Evolutionary conservation across 2,113 vertebrate species (phyloP), one percentile per base, ranked within the genome.

Genomic region (Peromyscus polionotus): DNA sequence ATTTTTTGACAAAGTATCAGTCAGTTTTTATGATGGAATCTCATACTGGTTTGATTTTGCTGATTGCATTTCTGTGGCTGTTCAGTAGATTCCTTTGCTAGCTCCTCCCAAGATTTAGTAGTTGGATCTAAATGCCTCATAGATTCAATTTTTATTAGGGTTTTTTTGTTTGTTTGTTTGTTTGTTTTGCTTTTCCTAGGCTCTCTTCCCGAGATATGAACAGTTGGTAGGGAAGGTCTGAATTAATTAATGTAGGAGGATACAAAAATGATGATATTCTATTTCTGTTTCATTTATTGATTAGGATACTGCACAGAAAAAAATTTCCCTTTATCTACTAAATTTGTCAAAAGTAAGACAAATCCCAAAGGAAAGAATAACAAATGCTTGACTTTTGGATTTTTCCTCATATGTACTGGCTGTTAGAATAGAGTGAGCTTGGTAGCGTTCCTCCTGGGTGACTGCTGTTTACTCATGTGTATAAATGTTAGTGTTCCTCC

Each of bases 321-420:
- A 93, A 87, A 61, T 26, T 20, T 91, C 9, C 6, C 26, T 20
- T 81, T 42, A 89, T 73, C 45, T 93, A 89, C 67, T 77, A 54
- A 93, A 73, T 91, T 96, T 94, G 76, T 94, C 36, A 92, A 92
- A 94, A 88, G 12, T 93, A 31, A 20, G 86, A 31, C n/a, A 84
- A 31, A 91, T 88, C 26, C 31, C 79, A 45, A 83, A 83, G 45
- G 81, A 68, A 57, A 85, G 70, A 83, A 45, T 51, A 26, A 68
- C 57, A 57, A 65, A 42, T 90, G 4, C 65, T 28, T 88, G 7
- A 33, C 75, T 39, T 94, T 91, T 87, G 31, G 10, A 51, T 96
- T 45, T 88, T 72, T 7, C 42, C 57, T 13, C 85, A 9, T 67
- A 51, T 85, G 85, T 90, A 68, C 57, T 96, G 87, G 24, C 95